A percentile compares a stretch with the other conserved stretches of the same genome.
Evolutionary conservation across 2,797 vertebrate species (phyloP).

Genomic region (Sciurus vulgaris): DNA sequence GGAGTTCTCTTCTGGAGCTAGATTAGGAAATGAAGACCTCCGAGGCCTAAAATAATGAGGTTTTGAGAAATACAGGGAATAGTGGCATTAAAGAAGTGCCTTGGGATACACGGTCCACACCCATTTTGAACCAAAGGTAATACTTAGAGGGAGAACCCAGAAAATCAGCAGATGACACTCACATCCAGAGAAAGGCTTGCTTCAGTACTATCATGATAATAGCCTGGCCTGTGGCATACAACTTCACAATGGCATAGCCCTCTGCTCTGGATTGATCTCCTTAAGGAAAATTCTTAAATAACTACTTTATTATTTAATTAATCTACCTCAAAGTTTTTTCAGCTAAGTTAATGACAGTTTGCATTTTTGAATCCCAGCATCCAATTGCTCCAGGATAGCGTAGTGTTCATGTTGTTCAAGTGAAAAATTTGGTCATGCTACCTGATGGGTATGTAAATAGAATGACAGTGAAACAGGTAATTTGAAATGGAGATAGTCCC

Average conservation of each 20-base stretch:
- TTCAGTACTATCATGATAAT: background rate
- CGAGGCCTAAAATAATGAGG: background rate
- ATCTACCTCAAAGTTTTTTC: background rate
- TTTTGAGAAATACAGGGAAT: background rate
- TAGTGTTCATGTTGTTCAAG: background rate
- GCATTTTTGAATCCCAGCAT: background rate
- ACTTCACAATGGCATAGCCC: background rate
- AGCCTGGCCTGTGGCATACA: background rate
- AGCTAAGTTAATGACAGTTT: background rate
- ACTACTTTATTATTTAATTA: slow-evolving; percentile 5
- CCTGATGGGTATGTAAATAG: background rate
- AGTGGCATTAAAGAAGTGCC: background rate
- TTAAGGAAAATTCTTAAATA: slow-evolving; percentile 6
- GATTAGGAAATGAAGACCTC: background rate
- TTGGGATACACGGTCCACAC: background rate
- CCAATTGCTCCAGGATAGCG: background rate
- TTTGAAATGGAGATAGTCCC: slow-evolving; percentile 34
- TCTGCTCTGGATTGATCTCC: slow-evolving; percentile 32
- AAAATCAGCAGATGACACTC: background rate
- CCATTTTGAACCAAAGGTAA: background rate
- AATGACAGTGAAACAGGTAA: background rate
- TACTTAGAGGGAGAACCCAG: background rate
- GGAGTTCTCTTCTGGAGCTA: background rate
- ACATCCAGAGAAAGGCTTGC: background rate
- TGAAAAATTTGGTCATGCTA: background rate